These are phyloP conservation scores for Montipora capitata DNA, from an alignment of 92 coral and sea anemone species.

Conservation along the genomic window DNA sequence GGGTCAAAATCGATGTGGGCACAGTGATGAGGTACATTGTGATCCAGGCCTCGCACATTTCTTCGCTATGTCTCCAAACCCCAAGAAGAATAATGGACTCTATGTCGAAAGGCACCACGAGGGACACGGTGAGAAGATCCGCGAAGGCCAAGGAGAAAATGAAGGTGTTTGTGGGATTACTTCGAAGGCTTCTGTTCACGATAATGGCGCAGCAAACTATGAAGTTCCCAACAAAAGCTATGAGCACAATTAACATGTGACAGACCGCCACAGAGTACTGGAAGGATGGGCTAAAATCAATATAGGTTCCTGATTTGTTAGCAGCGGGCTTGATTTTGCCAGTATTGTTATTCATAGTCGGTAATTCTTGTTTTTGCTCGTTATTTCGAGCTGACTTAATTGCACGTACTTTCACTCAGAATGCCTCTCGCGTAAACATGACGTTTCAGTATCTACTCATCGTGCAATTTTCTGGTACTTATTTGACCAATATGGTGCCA, in stretches of 20 bases:
- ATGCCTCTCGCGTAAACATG: too few species aligned
- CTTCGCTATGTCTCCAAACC: conserved; percentile 81
- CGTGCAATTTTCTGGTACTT: too few species aligned
- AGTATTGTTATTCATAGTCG: conserved; percentile 5
- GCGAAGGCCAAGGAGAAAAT: conserved; percentile 74
- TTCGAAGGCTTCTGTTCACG: conserved; percentile 60
- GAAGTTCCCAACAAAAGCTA: conserved; percentile 68
- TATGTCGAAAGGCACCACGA: conserved; percentile 83
- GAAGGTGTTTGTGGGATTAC: conserved; percentile 69
- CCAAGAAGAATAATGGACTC: conserved; percentile 74
- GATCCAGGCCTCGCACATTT: conserved; percentile 79
- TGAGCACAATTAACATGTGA: conserved; percentile 37
- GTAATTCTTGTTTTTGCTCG: not conserved
- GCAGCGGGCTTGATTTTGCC: not conserved
- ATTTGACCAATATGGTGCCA: too few species aligned
- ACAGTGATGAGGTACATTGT: conserved; percentile 82
- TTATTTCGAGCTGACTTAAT: not conserved
- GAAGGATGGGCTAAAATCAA: conserved; percentile 9
- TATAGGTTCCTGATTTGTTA: not conserved
- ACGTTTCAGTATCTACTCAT: too few species aligned
- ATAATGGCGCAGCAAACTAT: conserved; percentile 66
- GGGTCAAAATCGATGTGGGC: conserved; percentile 87
- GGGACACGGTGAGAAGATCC: conserved; percentile 63
- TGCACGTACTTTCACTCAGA: too few species aligned
- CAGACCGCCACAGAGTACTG: conserved; percentile 37